Evolutionary conservation across 2,797 vertebrate genomes (phyloP).

Genomic region (Takifugu ocellatus): DNA sequence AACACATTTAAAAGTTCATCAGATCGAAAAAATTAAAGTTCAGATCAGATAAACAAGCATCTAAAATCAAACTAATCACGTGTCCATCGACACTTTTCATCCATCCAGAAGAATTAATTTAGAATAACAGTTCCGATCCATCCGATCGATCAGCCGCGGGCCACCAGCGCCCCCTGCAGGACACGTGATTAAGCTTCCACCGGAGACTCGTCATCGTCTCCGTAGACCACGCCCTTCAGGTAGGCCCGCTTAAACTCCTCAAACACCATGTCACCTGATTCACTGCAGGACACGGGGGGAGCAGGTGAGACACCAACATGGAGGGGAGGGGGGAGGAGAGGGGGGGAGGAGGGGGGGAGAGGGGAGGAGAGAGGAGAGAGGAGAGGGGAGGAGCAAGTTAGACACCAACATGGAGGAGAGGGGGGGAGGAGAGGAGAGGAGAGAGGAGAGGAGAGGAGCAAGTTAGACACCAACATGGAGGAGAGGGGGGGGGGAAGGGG

Average conservation of each 20-base stretch:
- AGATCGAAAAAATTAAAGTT: no score
- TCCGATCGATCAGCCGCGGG: no score
- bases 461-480: background rate
- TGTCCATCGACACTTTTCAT: no score
- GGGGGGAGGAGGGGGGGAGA: background rate
- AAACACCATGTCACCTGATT: slow-evolving; percentile 82
- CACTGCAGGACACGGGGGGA: slow-evolving; percentile 52
- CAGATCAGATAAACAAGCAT: no score
- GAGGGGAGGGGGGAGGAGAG: background rate
- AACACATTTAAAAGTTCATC: no score
- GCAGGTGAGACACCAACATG: background rate
- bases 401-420: background rate
- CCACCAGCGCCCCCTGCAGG: background rate
- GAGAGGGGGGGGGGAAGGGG: background rate
- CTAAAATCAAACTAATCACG: no score
- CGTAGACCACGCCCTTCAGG: slow-evolving; percentile 76
- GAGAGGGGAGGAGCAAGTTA: no score
- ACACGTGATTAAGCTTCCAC: slow-evolving; percentile 53
- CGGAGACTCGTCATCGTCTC: slow-evolving; percentile 75
- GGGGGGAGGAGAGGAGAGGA: no score
- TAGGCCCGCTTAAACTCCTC: slow-evolving; percentile 86
- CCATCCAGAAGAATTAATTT: no score
- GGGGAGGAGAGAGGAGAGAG: no score
- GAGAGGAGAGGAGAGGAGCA: no score
- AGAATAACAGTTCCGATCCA: no score